Evolutionary conservation across 1,140 invertebrate genomes (phyloP).

Genomic region (Gonatopus flavifemur): DNA sequence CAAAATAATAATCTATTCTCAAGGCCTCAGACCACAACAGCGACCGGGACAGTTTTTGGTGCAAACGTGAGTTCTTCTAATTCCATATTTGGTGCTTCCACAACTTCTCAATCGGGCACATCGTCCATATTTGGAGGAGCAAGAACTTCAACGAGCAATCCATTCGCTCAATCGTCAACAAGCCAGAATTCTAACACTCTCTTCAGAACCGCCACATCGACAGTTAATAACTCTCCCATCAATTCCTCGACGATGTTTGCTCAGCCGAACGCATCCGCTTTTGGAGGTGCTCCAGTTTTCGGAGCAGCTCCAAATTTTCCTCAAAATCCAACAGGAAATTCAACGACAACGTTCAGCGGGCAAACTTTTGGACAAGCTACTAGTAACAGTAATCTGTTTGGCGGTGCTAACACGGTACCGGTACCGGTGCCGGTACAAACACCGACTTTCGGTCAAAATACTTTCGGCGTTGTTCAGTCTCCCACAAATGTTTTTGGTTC

Average conservation of each 20-base stretch:
- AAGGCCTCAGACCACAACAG: constrained; percentile 17
- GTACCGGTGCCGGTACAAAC: no score
- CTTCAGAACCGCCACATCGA: constrained; percentile 17
- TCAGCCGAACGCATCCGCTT: constrained; percentile 29
- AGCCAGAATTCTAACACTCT: constrained; percentile 24
- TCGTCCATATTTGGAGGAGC: constrained; percentile 18
- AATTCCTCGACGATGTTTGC: constrained; percentile 27
- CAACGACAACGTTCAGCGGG: constrained; percentile 34
- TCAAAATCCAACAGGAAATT: not conserved
- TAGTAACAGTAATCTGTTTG: constrained; percentile 26
- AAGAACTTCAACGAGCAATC: constrained; percentile 14
- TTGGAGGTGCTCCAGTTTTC: constrained; percentile 45
- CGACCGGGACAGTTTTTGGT: constrained; percentile 15
- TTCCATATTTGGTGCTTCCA: constrained; percentile 29
- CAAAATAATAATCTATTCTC: constrained; percentile 35
- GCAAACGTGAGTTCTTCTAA: constrained; percentile 11
- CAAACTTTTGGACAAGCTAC: constrained; percentile 31
- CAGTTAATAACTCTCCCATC: constrained; percentile 11
- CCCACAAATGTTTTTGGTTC: constrained; percentile 15
- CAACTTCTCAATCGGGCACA: constrained; percentile 20
- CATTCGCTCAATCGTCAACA: constrained; percentile 19
- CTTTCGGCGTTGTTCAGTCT: constrained; percentile 17
- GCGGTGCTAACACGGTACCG: constrained; percentile 8
- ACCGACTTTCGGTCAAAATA: constrained; percentile 30
- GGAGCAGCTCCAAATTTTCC: constrained; percentile 13